Percentiles rank a stretch among this genome's conserved stretches.
These are phyloP conservation scores for Eupithecia vulgata DNA, from an alignment of 2,888 invertebrate species.

Conservation along the genomic window DNA sequence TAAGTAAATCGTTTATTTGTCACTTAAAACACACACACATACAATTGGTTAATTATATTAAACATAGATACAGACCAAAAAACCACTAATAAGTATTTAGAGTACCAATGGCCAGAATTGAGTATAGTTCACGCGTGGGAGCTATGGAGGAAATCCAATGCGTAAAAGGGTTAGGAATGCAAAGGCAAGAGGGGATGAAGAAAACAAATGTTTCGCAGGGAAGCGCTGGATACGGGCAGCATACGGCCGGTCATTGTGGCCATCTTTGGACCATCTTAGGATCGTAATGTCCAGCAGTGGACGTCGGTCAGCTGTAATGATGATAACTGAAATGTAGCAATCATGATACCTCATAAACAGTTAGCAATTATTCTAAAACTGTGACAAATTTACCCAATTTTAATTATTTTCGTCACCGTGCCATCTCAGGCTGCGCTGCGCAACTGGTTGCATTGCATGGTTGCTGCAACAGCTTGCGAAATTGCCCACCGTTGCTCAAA, in stretches of 20 bases:
- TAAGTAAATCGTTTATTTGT: no score
- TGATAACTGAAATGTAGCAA: slow-evolving; percentile 7
- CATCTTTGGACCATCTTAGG: no score
- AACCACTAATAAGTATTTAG: no score
- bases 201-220: not conserved
- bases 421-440: slow-evolving; percentile 43
- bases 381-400: slow-evolving; percentile 34
- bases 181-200: no score
- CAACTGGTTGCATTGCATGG: slow-evolving; percentile 46
- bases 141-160: no score
- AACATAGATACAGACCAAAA: no score
- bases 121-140: no score
- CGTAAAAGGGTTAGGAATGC: no score
- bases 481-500: slow-evolving; percentile 49
- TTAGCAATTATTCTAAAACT: slow-evolving; percentile 31
- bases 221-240: not conserved
- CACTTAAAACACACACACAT: no score
- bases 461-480: slow-evolving; percentile 53
- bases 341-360: slow-evolving; percentile 1
- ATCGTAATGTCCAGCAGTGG: not conserved
- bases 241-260: not conserved
- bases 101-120: no score
- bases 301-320: not conserved
- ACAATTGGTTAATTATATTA: no score
- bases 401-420: slow-evolving; percentile 42